Percentiles rank a stretch among this genome's conserved stretches.
Conservation (phyloP, 2,888 invertebrate genomes). For the Colletes collaris region DNA sequence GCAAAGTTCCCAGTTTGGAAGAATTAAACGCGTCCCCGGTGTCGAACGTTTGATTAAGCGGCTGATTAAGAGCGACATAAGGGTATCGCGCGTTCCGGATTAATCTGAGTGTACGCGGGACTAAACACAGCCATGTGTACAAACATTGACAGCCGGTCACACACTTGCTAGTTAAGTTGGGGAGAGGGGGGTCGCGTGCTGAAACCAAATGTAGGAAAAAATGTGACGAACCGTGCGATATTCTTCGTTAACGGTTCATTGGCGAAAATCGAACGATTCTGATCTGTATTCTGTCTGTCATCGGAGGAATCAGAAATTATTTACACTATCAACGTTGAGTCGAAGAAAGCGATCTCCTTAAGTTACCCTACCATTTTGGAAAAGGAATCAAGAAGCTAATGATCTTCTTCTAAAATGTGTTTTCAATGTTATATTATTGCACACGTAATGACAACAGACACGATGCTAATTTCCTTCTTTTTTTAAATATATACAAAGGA, state of each 20-base stretch:
- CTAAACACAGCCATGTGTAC: conserved; percentile 81
- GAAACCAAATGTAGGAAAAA: conserved; percentile 23
- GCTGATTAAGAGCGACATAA: conserved; percentile 60
- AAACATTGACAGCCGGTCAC: conserved; percentile 81
- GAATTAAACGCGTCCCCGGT: conserved; percentile 13
- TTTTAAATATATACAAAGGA: too few relatives aligned
- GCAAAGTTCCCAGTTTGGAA: background rate
- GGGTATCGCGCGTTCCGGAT: conserved; percentile 69
- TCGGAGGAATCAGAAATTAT: background rate
- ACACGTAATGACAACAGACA: too few relatives aligned
- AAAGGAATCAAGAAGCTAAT: too few relatives aligned
- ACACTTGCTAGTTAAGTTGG: conserved; percentile 74
- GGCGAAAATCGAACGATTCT: too few relatives aligned
- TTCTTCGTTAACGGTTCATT: background rate
- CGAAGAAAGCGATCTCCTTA: too few relatives aligned
- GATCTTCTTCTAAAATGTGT: too few relatives aligned
- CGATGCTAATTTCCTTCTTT: too few relatives aligned
- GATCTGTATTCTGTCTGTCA: too few relatives aligned
- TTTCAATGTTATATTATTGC: too few relatives aligned
- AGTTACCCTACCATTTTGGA: too few relatives aligned
- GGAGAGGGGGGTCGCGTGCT: conserved; percentile 32
- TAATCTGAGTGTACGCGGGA: conserved; percentile 74
- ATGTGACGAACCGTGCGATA: conserved; percentile 1
- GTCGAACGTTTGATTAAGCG: conserved; percentile 42
- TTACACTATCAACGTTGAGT: too few relatives aligned